A percentile compares a stretch with the other conserved stretches of the same genome.
phyloP scores from a whole-genome alignment of 2,797 vertebrate genomes.

The Benthosema pterotum region DNA sequence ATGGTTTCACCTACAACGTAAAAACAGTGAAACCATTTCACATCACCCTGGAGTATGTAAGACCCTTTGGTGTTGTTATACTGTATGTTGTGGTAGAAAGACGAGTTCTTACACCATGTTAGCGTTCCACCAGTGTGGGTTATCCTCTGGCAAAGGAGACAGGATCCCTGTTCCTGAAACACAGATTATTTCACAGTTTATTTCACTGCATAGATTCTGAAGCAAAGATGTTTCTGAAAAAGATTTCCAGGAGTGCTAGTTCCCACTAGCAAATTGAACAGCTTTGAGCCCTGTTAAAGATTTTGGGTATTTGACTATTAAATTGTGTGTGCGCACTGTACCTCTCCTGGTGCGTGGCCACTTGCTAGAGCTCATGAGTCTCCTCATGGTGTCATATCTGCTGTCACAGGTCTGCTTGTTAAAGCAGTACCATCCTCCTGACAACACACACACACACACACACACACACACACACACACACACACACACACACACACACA shows the following conservation, averaged over 20 bases:
- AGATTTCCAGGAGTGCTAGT: no score
- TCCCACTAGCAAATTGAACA: no score
- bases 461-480: no score
- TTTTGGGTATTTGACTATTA: no score
- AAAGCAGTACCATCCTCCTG: conserved; percentile 97
- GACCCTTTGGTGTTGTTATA: no score
- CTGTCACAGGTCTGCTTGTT: conserved; percentile 89
- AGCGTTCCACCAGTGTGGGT: conserved; percentile 98
- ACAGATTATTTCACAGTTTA: neutral
- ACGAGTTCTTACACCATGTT: conserved; percentile 92
- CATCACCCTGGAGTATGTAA: no score
- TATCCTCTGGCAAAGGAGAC: conserved; percentile 94
- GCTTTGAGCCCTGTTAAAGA: no score
- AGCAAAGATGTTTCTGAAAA: no score
- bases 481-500: no score
- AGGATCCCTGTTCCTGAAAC: conserved; percentile 89
- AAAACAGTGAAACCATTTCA: no score
- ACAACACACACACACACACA: conserved; percentile 28
- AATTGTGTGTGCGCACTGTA: conserved; percentile 51
- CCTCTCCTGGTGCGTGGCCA: conserved; percentile 90
- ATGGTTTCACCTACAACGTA: no score
- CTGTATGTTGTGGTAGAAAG: neutral
- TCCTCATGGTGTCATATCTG: conserved; percentile 87
- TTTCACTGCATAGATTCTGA: no score
- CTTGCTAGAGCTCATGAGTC: conserved; percentile 92